Evolutionary conservation across 2,888 invertebrate species (phyloP).

Genomic region (Oscheius myriophilus): DNA sequence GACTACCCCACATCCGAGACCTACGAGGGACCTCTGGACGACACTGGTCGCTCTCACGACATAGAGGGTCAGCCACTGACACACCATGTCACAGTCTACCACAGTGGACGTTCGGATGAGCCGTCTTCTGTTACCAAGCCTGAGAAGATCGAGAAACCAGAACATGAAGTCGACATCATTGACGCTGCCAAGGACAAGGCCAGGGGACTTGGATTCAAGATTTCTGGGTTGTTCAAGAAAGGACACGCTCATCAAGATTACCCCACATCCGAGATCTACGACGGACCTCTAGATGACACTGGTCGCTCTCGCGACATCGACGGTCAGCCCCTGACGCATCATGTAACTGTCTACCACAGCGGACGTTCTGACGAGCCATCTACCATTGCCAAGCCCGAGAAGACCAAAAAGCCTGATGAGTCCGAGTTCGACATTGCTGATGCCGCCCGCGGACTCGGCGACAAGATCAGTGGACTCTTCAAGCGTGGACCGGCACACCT

Average conservation of each 20-base stretch:
- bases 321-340: no score
- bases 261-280: slow-evolving; percentile 37
- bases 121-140: not conserved
- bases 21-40: slow-evolving; percentile 43
- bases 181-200: no score
- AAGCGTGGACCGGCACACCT: slow-evolving; percentile 45
- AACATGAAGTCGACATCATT: slow-evolving; percentile 38
- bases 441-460: no score
- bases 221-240: slow-evolving; percentile 40
- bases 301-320: no score
- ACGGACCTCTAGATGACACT: no score
- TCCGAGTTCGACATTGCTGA: no score
- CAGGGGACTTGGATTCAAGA: slow-evolving; percentile 17
- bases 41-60: slow-evolving; percentile 34
- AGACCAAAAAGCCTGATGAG: no score
- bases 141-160: slow-evolving; percentile 15
- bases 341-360: no score
- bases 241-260: slow-evolving; percentile 38
- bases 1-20: slow-evolving; percentile 40
- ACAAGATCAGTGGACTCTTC: slow-evolving; percentile 50
- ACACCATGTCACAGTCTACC: slow-evolving; percentile 36
- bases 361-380: no score
- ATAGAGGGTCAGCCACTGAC: slow-evolving; percentile 41
- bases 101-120: slow-evolving; percentile 14
- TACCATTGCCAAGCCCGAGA: no score